Evolutionary conservation across 2,797 vertebrate genomes (phyloP), one percentile per base, ranked within the genome.

Genomic region (Lagorchestes hirsutus): DNA sequence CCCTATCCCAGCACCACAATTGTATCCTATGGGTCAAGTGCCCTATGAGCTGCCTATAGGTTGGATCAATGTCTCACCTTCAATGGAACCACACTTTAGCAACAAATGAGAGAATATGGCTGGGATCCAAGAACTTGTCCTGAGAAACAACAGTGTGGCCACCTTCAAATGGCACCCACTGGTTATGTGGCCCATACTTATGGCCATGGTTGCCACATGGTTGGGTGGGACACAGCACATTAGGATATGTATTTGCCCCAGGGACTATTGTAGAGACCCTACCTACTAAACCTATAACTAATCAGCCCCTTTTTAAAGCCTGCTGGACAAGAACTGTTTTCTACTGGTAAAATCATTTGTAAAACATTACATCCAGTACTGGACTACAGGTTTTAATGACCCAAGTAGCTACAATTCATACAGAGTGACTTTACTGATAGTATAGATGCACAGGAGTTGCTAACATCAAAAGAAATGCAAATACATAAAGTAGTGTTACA

Each of bases 281-380:
- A 93, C 22, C 92, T 24, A 74, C 13, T 16, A 34, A 67, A 46
- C 59, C 59, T 93, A 54, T 54, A n/a, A n/a, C 34, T 93, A 62
- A 74, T 14, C 52, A n/a, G 14, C 5, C 59, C 14, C 50, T 93
- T 54, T 52, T 93, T 11, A 52, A 54, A 67, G 59, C 59, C 31
- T 56, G 58, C 58, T 67, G 92, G 92, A 92, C 92, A 14, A 31
- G 92, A 54, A 62, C 58, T 59, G 58, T 67, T 62, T 93, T 67
- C 92, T 59, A 93, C 27, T 67, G 92, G 92, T 54, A 67, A 34
- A 52, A 74, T 55, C 59, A 74, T 34, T 67, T 62, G 24, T 12
- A 58, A 62, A 34, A 62, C 57, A 24, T 67, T 54, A 10, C 11
- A 59, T 67, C 4, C 59, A 16, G 5, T n/a, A 67, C 34, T 67